Base-by-base conservation (phyloP, 2,888 invertebrate species). In the Campopleginae sp. region DNA sequence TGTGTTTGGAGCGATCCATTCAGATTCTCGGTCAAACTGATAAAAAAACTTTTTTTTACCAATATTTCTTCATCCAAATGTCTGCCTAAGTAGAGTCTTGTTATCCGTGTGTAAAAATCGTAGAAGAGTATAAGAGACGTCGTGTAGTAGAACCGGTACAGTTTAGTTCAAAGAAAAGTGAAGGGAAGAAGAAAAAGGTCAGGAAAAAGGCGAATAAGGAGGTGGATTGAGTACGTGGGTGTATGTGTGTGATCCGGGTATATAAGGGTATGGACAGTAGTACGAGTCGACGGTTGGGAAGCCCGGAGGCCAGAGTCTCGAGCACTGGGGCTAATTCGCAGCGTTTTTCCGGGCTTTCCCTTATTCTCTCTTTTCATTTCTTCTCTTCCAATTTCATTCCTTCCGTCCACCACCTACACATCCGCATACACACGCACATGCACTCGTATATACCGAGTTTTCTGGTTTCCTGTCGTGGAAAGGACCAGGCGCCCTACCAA, bases 261-360 rank as follows among this genome's bases (percentile, higher is more conserved):
- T 38, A n/a, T 23, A 19, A 17, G 14, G 19, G 31, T 27, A 17
- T 46, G 17, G 23, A 46, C 31, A 63, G 72, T 33, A 51, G 79
- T 17, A 51, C 65, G 61, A 38, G 71, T 77, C 65, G 63, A 61
- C 42, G 70, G 63, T 76, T 82, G 44, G 76, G 44, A 71, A 77
- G 63, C 76, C 76, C 63, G 33, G 44, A 51, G 76, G 70, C 70
- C 63, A 54, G 48, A 31, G 74, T 74, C 76, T 82, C 82, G 76
- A 77, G 51, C 31, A 76, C 63, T 65, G 65, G 31, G 63, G 82
- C 72, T 87, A 89, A 89, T 88, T 89, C 86, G 83, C 82, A 77
- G 82, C 85, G 84, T 87, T 86, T 27, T 87, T 86, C 27, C 75
- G 75, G 68, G 48, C 61, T 80, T 74, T 80, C 80, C 72, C 65